Percentiles rank a stretch among this genome's conserved stretches.
Evolutionary conservation across 2,888 invertebrate genomes (phyloP).

Genomic region (Athripsodes cinereus): DNA sequence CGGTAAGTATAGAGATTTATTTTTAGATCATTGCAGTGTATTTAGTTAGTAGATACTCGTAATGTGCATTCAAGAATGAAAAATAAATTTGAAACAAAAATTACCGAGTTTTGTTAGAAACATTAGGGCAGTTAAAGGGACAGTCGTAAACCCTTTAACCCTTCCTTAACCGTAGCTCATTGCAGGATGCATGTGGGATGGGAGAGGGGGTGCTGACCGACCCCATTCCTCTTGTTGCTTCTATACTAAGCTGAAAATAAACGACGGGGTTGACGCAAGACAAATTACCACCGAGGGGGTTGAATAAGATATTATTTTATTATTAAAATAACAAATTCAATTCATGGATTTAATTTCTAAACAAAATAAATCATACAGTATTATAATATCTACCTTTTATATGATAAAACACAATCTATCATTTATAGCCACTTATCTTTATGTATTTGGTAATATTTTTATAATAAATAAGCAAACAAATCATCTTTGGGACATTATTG

Average conservation of each 20-base stretch:
- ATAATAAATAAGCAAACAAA: too few relatives aligned
- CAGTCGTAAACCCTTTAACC: slow-evolving; percentile 26
- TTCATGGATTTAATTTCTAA: background rate
- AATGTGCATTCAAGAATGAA: background rate
- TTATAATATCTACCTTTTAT: too few relatives aligned
- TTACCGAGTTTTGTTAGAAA: slow-evolving; percentile 13
- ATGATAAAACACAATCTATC: too few relatives aligned
- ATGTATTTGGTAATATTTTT: too few relatives aligned
- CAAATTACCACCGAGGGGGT: slow-evolving; percentile 15
- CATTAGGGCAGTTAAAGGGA: slow-evolving; percentile 28
- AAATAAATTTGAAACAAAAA: background rate
- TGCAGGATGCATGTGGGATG: slow-evolving; percentile 9
- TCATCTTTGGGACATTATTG: too few relatives aligned
- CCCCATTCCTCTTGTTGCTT: slow-evolving; percentile 20
- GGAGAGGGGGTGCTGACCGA: slow-evolving; percentile 13
- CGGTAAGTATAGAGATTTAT: too few relatives aligned
- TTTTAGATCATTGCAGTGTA: too few relatives aligned
- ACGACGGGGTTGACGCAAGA: slow-evolving; percentile 19
- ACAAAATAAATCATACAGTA: too few relatives aligned
- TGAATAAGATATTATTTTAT: slow-evolving; percentile 7
- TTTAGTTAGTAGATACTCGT: too few relatives aligned
- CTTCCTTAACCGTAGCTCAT: slow-evolving; percentile 21
- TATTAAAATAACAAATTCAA: background rate
- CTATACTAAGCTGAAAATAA: slow-evolving; percentile 24
- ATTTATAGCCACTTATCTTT: too few relatives aligned